Base-by-base conservation (phyloP, 2,113 vertebrate genomes). In the Natator depressus region DNA sequence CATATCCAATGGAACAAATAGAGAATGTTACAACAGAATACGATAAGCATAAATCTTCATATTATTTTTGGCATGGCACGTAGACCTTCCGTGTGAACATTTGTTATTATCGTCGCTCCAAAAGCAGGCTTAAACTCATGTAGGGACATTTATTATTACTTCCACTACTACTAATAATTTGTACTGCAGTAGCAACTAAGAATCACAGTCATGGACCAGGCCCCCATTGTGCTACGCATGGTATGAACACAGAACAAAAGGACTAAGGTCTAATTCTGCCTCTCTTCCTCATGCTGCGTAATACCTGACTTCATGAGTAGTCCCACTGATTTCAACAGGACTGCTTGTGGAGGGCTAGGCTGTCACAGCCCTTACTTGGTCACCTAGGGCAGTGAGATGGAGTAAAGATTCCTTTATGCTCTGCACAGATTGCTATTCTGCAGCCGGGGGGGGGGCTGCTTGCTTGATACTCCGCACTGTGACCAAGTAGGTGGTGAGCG, bases 391-490 rank as follows among this genome's bases (percentile, higher is more conserved):
- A 87, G 29, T 1, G 8, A 93, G 91, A 80, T n/a, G 29, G 27
- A 35, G 42, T 16, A 75, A 69, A 42, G 87, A 69, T 84, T 94
- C 88, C 51, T 31, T 91, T 65, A 25, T 54, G 62, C 10, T 12
- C n/a, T 1, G 2, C 19, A 19, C 49, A 90, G 31, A 31, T 19
- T 94, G 27, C 13, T 90, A 87, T 91, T 76, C 16, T 25, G 51
- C n/a, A 31, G 11, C 0, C 51, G 25, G 8, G 2, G 27, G 14
- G 14, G 25, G 84, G 29, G 5, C 31, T 94, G 80, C 80, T 62
- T 42, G 54, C 80, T 55, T 42, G 54, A 38, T 84, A 38, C 5
- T 91, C 10, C 55, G 87, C 49, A 35, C 59, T 0, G 0, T 51
- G 85, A 80, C 9, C 51, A 47, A 8, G 10, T 8, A 35, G 75